These are phyloP conservation scores for Spinus olivaceus DNA, from an alignment of 2,797 vertebrate genomes.

Conservation along the genomic window DNA sequence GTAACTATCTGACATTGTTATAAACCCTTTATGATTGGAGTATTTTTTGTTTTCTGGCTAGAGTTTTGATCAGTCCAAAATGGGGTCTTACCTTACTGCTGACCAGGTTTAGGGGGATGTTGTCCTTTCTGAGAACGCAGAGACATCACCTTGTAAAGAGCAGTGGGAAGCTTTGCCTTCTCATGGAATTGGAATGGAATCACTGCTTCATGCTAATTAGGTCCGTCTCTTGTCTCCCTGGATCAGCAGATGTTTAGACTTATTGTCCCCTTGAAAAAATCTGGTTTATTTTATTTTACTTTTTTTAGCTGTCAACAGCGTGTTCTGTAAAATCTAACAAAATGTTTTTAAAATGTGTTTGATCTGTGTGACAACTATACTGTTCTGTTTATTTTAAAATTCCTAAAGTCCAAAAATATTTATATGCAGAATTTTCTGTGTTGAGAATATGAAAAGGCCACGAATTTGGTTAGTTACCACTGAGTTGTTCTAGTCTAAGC, in stretches of 20 bases:
- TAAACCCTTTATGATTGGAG: background rate
- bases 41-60: background rate
- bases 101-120: background rate
- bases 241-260: conserved; percentile 20
- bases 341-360: conserved; percentile 53
- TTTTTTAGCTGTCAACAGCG: conserved; percentile 13
- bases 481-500: conserved; percentile 72
- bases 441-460: conserved; percentile 59
- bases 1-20: conserved; percentile 22
- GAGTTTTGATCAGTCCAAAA: conserved; percentile 13
- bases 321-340: conserved; percentile 44
- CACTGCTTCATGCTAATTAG: background rate
- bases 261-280: conserved; percentile 24
- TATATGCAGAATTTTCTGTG: conserved; percentile 66
- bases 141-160: background rate
- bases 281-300: conserved; percentile 29
- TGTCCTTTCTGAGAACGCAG: background rate
- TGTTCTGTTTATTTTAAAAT: conserved; percentile 61
- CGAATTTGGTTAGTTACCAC: conserved; percentile 69
- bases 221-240: conserved; percentile 9
- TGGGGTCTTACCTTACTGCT: background rate
- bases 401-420: conserved; percentile 68
- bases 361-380: conserved; percentile 54
- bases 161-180: background rate
- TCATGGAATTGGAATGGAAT: background rate